Base-by-base conservation (phyloP, 2,113 vertebrate genomes). In the Enhydra lutris region DNA sequence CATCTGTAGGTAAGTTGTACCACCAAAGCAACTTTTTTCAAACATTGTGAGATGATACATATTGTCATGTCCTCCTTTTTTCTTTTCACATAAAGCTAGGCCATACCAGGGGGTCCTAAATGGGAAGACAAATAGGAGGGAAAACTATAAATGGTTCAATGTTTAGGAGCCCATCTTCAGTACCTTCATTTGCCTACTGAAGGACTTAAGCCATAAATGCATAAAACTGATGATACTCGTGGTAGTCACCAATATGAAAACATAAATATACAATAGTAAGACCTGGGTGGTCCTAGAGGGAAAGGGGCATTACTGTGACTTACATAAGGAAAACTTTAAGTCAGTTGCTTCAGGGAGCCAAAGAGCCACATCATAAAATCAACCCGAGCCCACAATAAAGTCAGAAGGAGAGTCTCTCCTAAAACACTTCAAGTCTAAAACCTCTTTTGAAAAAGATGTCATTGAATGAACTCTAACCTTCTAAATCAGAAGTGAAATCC, bases 381-480 rank as follows among this genome's bases (percentile, higher is more conserved):
- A 80, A 45, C 26, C 42, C n/a, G 11, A 87, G 67, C 39, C 67
- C 52, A 21, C 83, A 89, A 94, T 82, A 92, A 92, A 94, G 21
- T 79, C 50, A 78, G 55, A 92, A 97, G 29, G 52, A 91, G 87
- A 86, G 34, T 79, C n/a, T 91, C 85, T 29, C 45, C 73, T 94
- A 29, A 87, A 87, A 82, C 34, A 90, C 9, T 89, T 94, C 69
- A 81, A 50, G n/a, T 36, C 71, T 92, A 71, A 94, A 87, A 80
- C 14, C 26, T 88, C 52, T 93, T 79, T 79, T 83, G 42, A 74
- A 93, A 84, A 85, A 80, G 15, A 69, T 81, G 23, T 71, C 73
- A 89, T 31, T 57, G 24, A 97, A 89, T 6, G 45, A 88, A 89
- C 81, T 39, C 6, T 23, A 93, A 78, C 20, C n/a, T 23, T 89